Evolutionary conservation across 2,113 vertebrate genomes (phyloP), one percentile per base, ranked within the genome.

Genomic region (Archocentrus centrarchus): DNA sequence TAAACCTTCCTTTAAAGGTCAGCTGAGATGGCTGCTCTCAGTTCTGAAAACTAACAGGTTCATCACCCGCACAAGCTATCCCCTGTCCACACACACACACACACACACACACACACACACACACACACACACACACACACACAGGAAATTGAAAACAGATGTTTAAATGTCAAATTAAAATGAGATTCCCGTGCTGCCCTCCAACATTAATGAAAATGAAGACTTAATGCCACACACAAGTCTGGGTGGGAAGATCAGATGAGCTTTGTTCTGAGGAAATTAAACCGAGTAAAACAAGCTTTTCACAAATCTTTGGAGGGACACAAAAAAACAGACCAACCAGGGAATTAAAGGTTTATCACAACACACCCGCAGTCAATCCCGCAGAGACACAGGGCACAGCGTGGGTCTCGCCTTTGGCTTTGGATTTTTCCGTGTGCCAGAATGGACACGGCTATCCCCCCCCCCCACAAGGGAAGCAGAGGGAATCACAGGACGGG

Each of bases 161-260:
- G 95, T 91, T 86, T 93, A 95, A 95, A 96, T 95, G 95, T 96
- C 94, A 96, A 96, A 96, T 96, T 95, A 96, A 96, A 96, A 95
- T 95, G 92, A 96, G 94, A 95, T 95, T 95, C 93, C 92, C 18
- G 50, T 85, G 91, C 94, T 91, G 88, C 80, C 90, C 90, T 92
- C 85, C 83, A 90, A 96, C 94, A 94, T 95, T 96, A 96, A 96
- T 95, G 95, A 96, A 96, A 95, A 94, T 86, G 91, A 94, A 95
- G 93, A 92, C 87, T 80, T 94, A 93, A 94, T 93, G 92, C 94
- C 90, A 91, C 94, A 94, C 94, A 91, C 92, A 89, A 92, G 88
- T 91, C 92, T 57, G 87, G 85, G 90, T 87, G 82, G 91, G 90
- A 90, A 91, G 92, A 95, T 93, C 93, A 94, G 88, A 94, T 92